Evolutionary conservation across 2,797 vertebrate genomes (phyloP).

Genomic region (Cynopterus sphinx): DNA sequence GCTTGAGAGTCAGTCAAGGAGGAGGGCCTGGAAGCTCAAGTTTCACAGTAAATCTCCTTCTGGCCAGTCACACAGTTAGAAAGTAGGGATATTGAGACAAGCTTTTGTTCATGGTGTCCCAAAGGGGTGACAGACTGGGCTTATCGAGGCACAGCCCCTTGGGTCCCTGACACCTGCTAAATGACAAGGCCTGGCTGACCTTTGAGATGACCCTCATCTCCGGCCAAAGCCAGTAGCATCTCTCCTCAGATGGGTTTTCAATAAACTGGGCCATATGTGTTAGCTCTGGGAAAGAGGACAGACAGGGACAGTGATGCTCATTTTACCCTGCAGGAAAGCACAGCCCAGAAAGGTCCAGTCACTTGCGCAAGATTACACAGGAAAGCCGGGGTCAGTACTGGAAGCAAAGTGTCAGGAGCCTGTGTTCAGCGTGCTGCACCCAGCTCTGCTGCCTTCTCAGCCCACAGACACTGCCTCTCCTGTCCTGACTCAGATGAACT

Average conservation of each 20-base stretch:
- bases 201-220: background rate
- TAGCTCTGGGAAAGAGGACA: background rate
- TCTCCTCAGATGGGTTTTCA: background rate
- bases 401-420: background rate
- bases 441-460: background rate
- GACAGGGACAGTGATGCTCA: background rate
- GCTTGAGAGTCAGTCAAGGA: background rate
- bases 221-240: background rate
- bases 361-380: background rate
- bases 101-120: background rate
- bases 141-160: background rate
- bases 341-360: background rate
- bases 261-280: background rate
- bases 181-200: background rate
- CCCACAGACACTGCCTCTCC: background rate
- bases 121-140: background rate
- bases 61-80: background rate
- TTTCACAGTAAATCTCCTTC: background rate
- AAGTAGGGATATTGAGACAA: background rate
- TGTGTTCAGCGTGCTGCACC: accelerated
- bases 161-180: background rate
- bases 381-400: background rate
- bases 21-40: background rate
- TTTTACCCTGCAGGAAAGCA: background rate
- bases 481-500: background rate